Percentiles rank a stretch among this genome's conserved stretches.
These are phyloP conservation scores for Thymelicus lineola DNA, from an alignment of 2,888 invertebrate genomes.

Conservation along the genomic window DNA sequence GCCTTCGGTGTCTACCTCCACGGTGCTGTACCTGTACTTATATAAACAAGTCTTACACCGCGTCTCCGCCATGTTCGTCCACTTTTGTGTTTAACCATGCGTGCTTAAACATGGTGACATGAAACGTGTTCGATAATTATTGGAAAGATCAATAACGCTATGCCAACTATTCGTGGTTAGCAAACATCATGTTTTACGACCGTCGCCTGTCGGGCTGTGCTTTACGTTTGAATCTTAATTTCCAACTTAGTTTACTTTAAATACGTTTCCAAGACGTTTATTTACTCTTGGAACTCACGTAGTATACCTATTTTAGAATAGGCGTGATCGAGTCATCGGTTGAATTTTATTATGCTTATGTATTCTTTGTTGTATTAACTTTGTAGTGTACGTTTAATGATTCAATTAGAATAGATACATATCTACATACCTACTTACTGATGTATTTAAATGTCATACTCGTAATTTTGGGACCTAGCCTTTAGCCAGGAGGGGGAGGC, in stretches of 20 bases:
- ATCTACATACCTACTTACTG: too few relatives aligned
- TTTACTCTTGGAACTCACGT: slow-evolving; percentile 42
- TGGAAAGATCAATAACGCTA: slow-evolving; percentile 83
- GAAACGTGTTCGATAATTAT: slow-evolving; percentile 85
- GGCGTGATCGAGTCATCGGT: slow-evolving; percentile 35
- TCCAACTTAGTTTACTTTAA: slow-evolving; percentile 71
- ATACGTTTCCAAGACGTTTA: slow-evolving; percentile 53
- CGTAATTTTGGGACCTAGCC: too few relatives aligned
- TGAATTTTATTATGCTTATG: slow-evolving; percentile 1
- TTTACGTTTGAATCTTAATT: slow-evolving; percentile 78
- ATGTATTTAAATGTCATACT: too few relatives aligned
- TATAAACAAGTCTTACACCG: slow-evolving; percentile 65
- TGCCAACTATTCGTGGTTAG: slow-evolving; percentile 80
- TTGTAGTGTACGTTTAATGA: background rate
- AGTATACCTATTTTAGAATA: slow-evolving; percentile 30
- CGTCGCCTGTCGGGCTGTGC: slow-evolving; percentile 60
- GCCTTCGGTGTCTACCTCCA: slow-evolving; percentile 62
- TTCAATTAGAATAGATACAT: too few relatives aligned
- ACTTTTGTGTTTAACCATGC: slow-evolving; percentile 77
- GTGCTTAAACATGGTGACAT: slow-evolving; percentile 78
- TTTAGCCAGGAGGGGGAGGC: too few relatives aligned
- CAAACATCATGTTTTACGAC: slow-evolving; percentile 78
- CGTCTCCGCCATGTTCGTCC: slow-evolving; percentile 73
- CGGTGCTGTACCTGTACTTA: slow-evolving; percentile 78
- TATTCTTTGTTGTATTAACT: background rate